phyloP scores from a whole-genome alignment of 2,888 invertebrate species.

The Lissocephala sabroskyi region DNA sequence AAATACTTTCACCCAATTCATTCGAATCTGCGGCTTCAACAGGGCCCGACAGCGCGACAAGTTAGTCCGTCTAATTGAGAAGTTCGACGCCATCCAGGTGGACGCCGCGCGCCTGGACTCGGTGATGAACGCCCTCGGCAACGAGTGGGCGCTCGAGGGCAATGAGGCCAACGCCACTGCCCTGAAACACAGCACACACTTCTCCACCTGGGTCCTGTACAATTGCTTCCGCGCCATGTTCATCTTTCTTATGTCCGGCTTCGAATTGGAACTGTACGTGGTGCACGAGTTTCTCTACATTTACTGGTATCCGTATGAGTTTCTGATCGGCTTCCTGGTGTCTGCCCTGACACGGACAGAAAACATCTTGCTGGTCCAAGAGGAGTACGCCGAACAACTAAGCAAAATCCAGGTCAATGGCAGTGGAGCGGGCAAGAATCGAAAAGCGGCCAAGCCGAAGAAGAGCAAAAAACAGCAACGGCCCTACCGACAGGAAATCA shows the following conservation, averaged over 20 bases:
- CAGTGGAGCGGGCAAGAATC: conserved; percentile 55
- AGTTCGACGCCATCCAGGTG: conserved; percentile 89
- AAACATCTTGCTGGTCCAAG: conserved; percentile 84
- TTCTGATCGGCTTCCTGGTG: conserved; percentile 93
- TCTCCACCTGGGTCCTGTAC: conserved; percentile 91
- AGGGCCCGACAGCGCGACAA: conserved; percentile 96
- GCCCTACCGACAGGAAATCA: conserved; percentile 86
- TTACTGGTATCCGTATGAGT: conserved; percentile 96
- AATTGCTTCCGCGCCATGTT: conserved; percentile 95
- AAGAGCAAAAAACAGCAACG: conserved; percentile 77
- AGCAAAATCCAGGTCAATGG: conserved; percentile 50
- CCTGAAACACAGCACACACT: conserved; percentile 67
- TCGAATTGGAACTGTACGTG: conserved; percentile 96
- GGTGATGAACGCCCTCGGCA: conserved; percentile 79
- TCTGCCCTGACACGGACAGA: conserved; percentile 93
- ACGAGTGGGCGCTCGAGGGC: conserved; percentile 78
- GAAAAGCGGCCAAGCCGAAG: conserved; percentile 72
- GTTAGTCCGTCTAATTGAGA: conserved; percentile 88
- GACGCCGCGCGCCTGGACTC: conserved; percentile 91
- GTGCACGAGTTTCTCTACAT: conserved; percentile 97
- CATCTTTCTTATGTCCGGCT: conserved; percentile 92
- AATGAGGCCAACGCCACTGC: conserved; percentile 87
- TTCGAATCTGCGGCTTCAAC: conserved; percentile 95
- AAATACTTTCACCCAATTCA: conserved; percentile 86
- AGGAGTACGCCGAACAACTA: conserved; percentile 74